Percentiles rank a stretch among this genome's conserved stretches.
phyloP scores from a whole-genome alignment of 2,797 vertebrate species.

The Arctocebus calabarensis region DNA sequence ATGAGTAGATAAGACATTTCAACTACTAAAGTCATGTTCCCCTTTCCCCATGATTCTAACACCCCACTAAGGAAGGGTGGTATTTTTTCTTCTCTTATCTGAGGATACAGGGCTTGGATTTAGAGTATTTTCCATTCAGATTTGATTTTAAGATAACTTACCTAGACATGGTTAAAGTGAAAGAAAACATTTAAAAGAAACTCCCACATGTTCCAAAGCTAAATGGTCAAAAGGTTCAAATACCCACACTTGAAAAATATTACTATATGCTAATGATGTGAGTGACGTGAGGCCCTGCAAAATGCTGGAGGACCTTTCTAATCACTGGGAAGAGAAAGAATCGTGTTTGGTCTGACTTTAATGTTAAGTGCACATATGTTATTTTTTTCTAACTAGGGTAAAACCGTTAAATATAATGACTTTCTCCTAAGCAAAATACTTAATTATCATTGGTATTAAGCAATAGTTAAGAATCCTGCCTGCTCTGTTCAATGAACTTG shows the following conservation, averaged over 20 bases:
- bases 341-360: conserved; percentile 50
- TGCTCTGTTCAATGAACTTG: neutral
- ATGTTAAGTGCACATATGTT: neutral
- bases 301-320: conserved; percentile 45
- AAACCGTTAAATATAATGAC: conserved; percentile 50
- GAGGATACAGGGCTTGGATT: neutral
- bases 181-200: conserved; percentile 58
- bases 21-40: neutral
- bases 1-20: neutral
- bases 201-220: conserved; percentile 17
- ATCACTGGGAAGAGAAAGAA: conserved; percentile 44
- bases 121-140: conserved; percentile 6
- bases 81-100: neutral
- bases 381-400: conserved; percentile 33
- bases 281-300: conserved; percentile 34
- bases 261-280: conserved; percentile 54
- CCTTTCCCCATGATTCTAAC: neutral
- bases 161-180: neutral
- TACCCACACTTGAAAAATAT: conserved; percentile 27
- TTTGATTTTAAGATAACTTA: conserved; percentile 55
- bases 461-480: neutral
- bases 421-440: conserved; percentile 29
- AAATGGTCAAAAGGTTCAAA: conserved; percentile 34
- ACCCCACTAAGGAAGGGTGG: neutral
- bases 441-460: neutral